Base-by-base conservation (phyloP, 1,140 invertebrate genomes). In the Zaprionus camerounensis region DNA sequence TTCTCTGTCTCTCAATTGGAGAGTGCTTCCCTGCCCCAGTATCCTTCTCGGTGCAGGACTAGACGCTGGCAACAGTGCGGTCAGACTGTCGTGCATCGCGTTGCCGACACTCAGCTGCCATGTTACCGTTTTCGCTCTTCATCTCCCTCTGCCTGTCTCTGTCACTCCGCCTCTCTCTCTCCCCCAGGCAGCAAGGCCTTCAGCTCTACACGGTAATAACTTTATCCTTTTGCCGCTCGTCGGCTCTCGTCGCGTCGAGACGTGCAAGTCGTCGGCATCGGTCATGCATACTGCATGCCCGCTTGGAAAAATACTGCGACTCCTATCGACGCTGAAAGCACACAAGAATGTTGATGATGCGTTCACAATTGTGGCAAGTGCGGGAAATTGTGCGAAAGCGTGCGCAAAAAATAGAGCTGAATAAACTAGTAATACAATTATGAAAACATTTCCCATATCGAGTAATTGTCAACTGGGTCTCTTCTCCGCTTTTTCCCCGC, bases 191-290 rank as follows among this genome's bases (percentile, higher is more conserved):
- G 71, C 63, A 67, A 58, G 62, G 71, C 82, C 61, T 67, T 46
- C 76, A 75, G 71, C 76, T 61, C 77, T 84, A 69, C 67, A 86
- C 79, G 76, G 82, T 72, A 80, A 87, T 81, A 87, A 87, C 77
- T 87, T 80, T 87, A 87, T 87, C 83, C 83, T 80, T 87, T 83
- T 78, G 73, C 76, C 67, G 80, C 79, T 56, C 53, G 44, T 41
- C 71, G 56, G 20, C 65, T 49, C 53, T 46, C 56, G 36, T 24
- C 69, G 71, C 7, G 41, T 46, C 41, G 41, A 46, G 66, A 62
- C 61, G 55, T 65, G 74, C 24, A 73, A 70, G 79, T 67, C 66
- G 80, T 46, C 76, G 80, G 76, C 65, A 76, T 76, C 58, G 56
- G 51, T 38, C 68, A 66, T 71, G 41, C 41, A 68, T 67, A 51